Percentiles rank a stretch among this genome's conserved stretches.
Conservation (phyloP, 2,888 invertebrate genomes). For the Cerceris rybyensis region DNA sequence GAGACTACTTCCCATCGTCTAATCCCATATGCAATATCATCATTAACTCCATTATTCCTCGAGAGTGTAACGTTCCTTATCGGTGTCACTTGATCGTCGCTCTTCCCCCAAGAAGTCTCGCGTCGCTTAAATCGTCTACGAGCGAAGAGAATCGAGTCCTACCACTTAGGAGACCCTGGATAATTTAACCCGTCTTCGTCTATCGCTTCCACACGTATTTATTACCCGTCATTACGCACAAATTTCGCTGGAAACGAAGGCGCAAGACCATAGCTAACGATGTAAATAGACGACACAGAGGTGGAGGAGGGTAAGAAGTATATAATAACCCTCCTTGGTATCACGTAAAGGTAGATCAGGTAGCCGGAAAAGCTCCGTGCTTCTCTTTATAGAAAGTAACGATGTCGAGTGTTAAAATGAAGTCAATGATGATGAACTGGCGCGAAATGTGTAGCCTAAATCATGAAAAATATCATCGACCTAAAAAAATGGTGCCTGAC, state of each 20-base stretch:
- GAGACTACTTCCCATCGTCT: too few relatives aligned
- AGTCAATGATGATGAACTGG: constrained; percentile 15
- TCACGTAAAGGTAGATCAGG: constrained; percentile 54
- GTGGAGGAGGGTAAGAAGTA: constrained; percentile 47
- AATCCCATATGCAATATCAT: too few relatives aligned
- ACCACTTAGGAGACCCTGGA: constrained; percentile 40
- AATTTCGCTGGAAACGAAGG: constrained; percentile 56
- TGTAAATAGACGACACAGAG: constrained; percentile 66
- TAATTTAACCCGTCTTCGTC: constrained; percentile 54
- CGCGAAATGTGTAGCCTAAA: constrained; percentile 41
- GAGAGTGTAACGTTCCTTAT: too few relatives aligned
- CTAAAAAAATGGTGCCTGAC: constrained; percentile 28
- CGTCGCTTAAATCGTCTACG: neutral
- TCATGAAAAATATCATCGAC: constrained; percentile 18
- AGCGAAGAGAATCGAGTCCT: constrained; percentile 17
- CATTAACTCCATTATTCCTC: too few relatives aligned
- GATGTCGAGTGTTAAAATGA: constrained; percentile 26
- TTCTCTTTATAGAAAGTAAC: constrained; percentile 27
- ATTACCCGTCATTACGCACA: constrained; percentile 56
- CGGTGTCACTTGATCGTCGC: too few relatives aligned
- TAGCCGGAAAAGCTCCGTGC: constrained; percentile 50
- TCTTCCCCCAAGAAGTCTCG: neutral
- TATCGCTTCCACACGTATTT: constrained; percentile 61
- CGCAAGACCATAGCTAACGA: constrained; percentile 56
- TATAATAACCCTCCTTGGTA: constrained; percentile 52